Conservation (phyloP, 1,140 invertebrate genomes). For the Eumaeus atala region DNA sequence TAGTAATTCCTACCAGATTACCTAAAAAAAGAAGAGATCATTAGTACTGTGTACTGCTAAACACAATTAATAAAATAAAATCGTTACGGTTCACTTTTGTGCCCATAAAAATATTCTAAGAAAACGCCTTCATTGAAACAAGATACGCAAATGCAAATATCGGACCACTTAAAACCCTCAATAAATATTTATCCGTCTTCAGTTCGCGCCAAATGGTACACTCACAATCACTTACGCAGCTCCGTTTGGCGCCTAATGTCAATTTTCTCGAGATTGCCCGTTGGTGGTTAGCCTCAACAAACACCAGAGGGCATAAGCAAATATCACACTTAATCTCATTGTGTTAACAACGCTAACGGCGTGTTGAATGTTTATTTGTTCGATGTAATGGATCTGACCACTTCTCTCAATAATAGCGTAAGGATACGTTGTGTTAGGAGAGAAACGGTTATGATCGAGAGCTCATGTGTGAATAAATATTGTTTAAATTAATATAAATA, state of each 20-base stretch:
- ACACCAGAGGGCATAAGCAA: slow-evolving; percentile 26
- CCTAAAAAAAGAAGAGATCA: too few species aligned
- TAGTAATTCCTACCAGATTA: too few species aligned
- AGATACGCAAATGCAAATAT: slow-evolving; percentile 29
- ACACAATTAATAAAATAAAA: too few species aligned
- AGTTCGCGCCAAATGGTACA: slow-evolving; percentile 50
- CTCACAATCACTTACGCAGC: slow-evolving; percentile 45
- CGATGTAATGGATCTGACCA: slow-evolving; percentile 57
- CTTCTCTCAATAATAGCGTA: slow-evolving; percentile 49
- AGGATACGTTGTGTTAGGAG: slow-evolving; percentile 22
- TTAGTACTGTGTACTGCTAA: too few species aligned
- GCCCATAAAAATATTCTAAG: slow-evolving; percentile 1
- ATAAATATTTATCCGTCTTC: slow-evolving; percentile 59
- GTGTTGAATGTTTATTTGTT: slow-evolving; percentile 38
- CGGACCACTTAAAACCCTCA: slow-evolving; percentile 40
- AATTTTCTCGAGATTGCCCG: slow-evolving; percentile 61
- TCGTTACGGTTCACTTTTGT: too few species aligned
- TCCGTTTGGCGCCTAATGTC: slow-evolving; percentile 63
- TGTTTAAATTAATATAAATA: too few species aligned
- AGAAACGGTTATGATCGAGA: too few species aligned
- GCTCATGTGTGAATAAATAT: too few species aligned
- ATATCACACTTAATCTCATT: slow-evolving; percentile 32
- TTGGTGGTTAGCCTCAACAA: slow-evolving; percentile 41
- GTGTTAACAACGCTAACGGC: slow-evolving; percentile 37
- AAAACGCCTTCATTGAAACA: slow-evolving; percentile 11